Percentiles rank a stretch among this genome's conserved stretches.
phyloP scores from a whole-genome alignment of 2,888 invertebrate species.

The Campoplex nolae region DNA sequence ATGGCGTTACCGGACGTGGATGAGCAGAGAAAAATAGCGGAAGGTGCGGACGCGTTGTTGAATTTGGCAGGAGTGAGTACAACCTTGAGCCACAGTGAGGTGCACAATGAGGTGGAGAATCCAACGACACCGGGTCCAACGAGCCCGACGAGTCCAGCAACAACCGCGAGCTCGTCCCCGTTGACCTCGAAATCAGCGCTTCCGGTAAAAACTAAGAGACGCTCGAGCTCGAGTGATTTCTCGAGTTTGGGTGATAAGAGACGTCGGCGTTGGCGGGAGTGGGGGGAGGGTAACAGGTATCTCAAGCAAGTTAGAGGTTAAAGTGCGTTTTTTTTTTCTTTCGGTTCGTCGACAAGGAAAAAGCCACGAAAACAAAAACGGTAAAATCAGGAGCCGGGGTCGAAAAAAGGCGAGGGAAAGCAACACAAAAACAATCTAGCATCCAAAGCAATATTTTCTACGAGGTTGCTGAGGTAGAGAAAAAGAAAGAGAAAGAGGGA shows the following conservation, averaged over 20 bases:
- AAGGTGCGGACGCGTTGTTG: constrained; percentile 92
- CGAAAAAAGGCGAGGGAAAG: constrained; percentile 49
- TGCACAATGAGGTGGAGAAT: constrained; percentile 49
- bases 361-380: constrained; percentile 3
- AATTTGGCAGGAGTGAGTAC: constrained; percentile 89
- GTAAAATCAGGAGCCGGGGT: constrained; percentile 8
- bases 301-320: constrained; percentile 82
- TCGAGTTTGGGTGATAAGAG: constrained; percentile 77
- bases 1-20: constrained; percentile 86
- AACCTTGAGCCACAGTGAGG: constrained; percentile 74
- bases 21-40: constrained; percentile 90
- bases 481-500: constrained; percentile 11
- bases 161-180: constrained; percentile 61
- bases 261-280: constrained; percentile 82
- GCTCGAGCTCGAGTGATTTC: constrained; percentile 77
- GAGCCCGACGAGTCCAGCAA: constrained; percentile 65
- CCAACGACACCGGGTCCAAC: constrained; percentile 60
- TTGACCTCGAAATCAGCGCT: constrained; percentile 53
- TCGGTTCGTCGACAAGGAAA: not conserved
- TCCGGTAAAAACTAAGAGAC: constrained; percentile 73
- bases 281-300: constrained; percentile 82
- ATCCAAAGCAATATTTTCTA: constrained; percentile 71
- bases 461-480: constrained; percentile 29
- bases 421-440: constrained; percentile 49
- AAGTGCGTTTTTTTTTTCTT: constrained; percentile 55